A percentile compares a stretch with the other conserved stretches of the same genome.
These are phyloP conservation scores for Pectinophora gossypiella DNA, from an alignment of 1,140 invertebrate genomes.

Conservation along the genomic window DNA sequence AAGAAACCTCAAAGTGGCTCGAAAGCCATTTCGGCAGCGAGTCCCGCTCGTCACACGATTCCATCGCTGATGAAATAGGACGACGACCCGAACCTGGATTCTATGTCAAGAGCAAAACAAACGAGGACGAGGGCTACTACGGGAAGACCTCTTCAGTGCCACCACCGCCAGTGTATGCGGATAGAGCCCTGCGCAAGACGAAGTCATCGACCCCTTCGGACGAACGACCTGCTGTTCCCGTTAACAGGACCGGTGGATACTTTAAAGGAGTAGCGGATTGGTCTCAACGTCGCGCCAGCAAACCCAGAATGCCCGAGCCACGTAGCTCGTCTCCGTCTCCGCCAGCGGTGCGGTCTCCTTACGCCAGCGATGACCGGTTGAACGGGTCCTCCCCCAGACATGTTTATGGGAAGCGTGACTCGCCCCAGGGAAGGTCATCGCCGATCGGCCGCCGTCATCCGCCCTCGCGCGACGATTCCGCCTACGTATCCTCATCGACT, in stretches of 20 bases:
- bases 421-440: conserved; percentile 59
- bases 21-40: conserved; percentile 93
- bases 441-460: conserved; percentile 67
- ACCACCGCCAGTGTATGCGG: conserved; percentile 54
- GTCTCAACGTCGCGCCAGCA: conserved; percentile 79
- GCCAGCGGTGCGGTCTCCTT: conserved; percentile 61
- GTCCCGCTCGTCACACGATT: conserved; percentile 83
- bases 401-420: conserved; percentile 63
- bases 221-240: conserved; percentile 48
- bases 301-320: conserved; percentile 64
- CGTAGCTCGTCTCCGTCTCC: conserved; percentile 69
- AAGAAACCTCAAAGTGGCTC: conserved; percentile 92
- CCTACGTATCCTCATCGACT: conserved; percentile 75
- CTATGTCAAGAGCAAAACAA: conserved; percentile 84
- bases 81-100: conserved; percentile 79
- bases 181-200: conserved; percentile 57
- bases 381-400: conserved; percentile 68
- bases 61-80: conserved; percentile 75
- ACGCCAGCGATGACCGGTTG: conserved; percentile 68
- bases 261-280: conserved; percentile 86
- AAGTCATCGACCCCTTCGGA: conserved; percentile 66
- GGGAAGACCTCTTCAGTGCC: conserved; percentile 56
- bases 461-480: conserved; percentile 73
- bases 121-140: conserved; percentile 59
- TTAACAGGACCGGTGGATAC: conserved; percentile 72